phyloP scores from a whole-genome alignment of 2,888 invertebrate genomes.

The Hemaris fuciformis region DNA sequence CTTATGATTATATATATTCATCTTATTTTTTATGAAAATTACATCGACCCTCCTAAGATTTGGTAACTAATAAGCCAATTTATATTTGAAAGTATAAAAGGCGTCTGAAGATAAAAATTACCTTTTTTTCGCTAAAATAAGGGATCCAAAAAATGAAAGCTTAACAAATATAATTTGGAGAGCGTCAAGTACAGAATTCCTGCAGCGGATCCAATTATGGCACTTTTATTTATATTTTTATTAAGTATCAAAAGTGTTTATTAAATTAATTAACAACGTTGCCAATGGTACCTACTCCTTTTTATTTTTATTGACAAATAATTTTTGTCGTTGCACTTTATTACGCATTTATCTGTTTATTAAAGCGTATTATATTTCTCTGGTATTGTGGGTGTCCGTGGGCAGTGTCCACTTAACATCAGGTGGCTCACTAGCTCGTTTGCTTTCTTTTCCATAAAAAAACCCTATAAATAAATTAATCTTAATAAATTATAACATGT shows the following conservation, averaged over 20 bases:
- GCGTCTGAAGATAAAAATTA: constrained; percentile 14
- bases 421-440: too few species aligned
- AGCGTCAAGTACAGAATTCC: neutral
- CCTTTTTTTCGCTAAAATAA: constrained; percentile 10
- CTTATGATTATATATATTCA: neutral
- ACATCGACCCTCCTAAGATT: constrained; percentile 23
- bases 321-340: neutral
- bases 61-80: constrained; percentile 25
- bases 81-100: constrained; percentile 24
- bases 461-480: too few species aligned
- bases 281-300: neutral
- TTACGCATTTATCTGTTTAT: neutral
- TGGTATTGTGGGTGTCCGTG: too few species aligned
- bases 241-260: neutral
- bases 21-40: constrained; percentile 23
- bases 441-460: too few species aligned
- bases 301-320: neutral
- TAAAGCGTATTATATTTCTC: too few species aligned
- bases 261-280: neutral
- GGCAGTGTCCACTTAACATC: too few species aligned
- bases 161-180: neutral
- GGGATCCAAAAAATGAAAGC: constrained; percentile 15
- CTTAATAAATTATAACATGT: too few species aligned
- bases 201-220: neutral
- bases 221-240: neutral